phyloP scores from a whole-genome alignment of 1,140 invertebrate genomes.

The Colletes latitarsis region DNA sequence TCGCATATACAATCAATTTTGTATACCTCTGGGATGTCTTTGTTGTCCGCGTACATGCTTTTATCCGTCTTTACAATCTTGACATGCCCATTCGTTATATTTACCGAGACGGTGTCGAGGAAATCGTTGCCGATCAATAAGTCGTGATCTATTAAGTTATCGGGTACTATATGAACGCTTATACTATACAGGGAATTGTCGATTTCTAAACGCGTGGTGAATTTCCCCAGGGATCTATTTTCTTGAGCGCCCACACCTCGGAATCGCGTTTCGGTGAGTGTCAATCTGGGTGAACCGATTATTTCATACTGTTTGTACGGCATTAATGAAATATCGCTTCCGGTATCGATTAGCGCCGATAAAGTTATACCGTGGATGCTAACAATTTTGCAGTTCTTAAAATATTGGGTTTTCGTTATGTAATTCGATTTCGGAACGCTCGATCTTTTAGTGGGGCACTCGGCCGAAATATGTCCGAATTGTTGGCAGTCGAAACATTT shows the following conservation, averaged over 20 bases:
- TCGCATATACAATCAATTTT: neutral
- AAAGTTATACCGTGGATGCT: neutral
- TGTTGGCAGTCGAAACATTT: conserved; percentile 56
- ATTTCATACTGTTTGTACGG: neutral
- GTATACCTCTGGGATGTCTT: neutral
- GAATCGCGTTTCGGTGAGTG: neutral
- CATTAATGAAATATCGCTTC: neutral
- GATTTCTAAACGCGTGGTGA: neutral
- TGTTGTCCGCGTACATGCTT: no score
- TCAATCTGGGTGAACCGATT: neutral
- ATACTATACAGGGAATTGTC: neutral
- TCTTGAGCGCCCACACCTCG: neutral
- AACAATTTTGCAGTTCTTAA: neutral
- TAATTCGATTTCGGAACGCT: neutral
- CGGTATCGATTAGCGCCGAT: neutral
- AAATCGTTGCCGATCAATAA: neutral
- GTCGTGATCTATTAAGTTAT: neutral
- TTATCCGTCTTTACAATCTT: neutral
- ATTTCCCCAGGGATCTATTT: neutral
- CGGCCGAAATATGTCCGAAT: conserved; percentile 40
- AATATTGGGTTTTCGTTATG: neutral
- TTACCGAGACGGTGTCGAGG: neutral
- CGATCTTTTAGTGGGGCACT: conserved; percentile 17
- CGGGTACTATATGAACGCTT: neutral
- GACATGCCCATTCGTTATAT: neutral